These are phyloP conservation scores for Synergus japonicus DNA, from an alignment of 2,888 invertebrate species.

Conservation along the genomic window DNA sequence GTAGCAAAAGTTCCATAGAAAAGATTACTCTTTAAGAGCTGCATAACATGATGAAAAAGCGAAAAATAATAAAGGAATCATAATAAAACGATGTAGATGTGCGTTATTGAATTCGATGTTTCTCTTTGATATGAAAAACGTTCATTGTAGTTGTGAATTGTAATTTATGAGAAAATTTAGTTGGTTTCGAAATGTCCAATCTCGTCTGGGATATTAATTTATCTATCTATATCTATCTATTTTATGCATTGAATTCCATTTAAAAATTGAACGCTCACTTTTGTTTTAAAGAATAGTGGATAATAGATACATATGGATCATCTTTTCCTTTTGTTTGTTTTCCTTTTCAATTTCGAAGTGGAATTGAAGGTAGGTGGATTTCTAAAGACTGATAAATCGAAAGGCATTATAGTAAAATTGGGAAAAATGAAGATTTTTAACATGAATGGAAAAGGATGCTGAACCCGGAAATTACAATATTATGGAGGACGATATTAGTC, in stretches of 20 bases:
- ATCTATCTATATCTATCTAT: not conserved
- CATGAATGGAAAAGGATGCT: conserved; percentile 10
- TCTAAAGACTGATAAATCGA: not conserved
- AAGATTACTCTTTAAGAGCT: not conserved
- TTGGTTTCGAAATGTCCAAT: not conserved
- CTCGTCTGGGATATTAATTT: not conserved
- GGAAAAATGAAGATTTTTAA: conserved; percentile 23
- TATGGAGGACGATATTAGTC: conserved; percentile 27
- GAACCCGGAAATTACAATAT: conserved; percentile 34
- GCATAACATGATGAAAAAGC: not conserved
- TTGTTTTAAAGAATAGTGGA: not conserved
- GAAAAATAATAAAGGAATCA: too few relatives aligned
- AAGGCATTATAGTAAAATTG: not conserved
- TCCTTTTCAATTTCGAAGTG: not conserved
- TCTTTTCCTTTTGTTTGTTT: not conserved
- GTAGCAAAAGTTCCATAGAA: not conserved
- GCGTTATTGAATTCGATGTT: not conserved
- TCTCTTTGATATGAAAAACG: not conserved
- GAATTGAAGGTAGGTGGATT: not conserved
- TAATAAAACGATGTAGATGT: not conserved
- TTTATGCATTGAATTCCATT: not conserved
- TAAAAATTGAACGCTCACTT: not conserved
- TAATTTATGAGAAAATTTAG: not conserved
- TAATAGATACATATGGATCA: not conserved
- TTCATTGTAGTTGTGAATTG: not conserved